Evolutionary conservation across 53 echinoderm and acorn worm species (phyloP), one percentile per base, ranked within the genome.

Genomic region (Stichopus horrens): DNA sequence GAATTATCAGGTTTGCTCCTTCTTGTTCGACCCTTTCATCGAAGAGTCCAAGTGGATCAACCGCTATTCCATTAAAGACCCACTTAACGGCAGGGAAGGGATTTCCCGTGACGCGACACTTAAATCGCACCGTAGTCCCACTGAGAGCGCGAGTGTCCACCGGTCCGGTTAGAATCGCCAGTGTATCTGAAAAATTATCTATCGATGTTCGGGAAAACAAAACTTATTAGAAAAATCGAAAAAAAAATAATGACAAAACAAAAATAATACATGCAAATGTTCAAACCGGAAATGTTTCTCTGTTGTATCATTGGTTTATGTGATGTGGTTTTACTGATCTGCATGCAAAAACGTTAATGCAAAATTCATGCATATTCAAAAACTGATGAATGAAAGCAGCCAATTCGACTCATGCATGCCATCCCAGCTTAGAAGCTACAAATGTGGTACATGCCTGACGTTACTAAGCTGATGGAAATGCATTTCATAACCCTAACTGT

Each of bases 21-120:
- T 86, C 88, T 9, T 91, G 87, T 21, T 88, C 88, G 37, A 88
- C 86, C 74, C 74, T 53, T 63, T 87, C 88, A 16, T 87, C 23
- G 8, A 83, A 83, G 9, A 88, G 88, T 21, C 68, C 86, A 10
- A 92, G 87, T 21, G 90, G 89, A 9, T 94, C 94, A 81, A 96
- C 91, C 37, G 86, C 75, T 9, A 93, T 90, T 5, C 90, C 90
- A 54, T 94, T 92, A 11, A 98, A 89, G 54, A 90, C 76, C 98
- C 98, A 98, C 73, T 88, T 92, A 21, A 98, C 92, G 9, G 88
- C 89, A 7, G 98, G 95, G 5, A 77, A 76, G 4, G 98, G 95
- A 66, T 93, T 94, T 5, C 98, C 98, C 7, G 90, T 79, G 53
- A 83, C 90, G 4, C 78, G 54, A 79, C 98, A 98, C 9, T 80